These are phyloP conservation scores for Allophyes oxyacanthae DNA, from an alignment of 2,888 invertebrate species.

Conservation along the genomic window DNA sequence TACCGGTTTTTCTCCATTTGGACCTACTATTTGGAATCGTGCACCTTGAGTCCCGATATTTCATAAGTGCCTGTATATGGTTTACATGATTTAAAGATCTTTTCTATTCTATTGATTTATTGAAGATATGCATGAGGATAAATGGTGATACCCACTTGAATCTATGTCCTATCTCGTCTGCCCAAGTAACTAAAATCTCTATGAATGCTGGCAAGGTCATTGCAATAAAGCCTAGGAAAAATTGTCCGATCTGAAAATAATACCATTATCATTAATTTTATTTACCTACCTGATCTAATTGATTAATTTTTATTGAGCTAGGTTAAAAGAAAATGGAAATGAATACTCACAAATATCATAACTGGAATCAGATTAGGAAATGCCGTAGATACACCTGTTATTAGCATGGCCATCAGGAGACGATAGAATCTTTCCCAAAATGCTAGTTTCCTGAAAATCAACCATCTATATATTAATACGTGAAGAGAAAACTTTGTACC, in stretches of 20 bases:
- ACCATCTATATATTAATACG: too few species aligned
- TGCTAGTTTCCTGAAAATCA: conserved; percentile 61
- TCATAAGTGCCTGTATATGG: too few species aligned
- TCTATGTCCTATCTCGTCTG: conserved; percentile 39
- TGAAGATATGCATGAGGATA: too few species aligned
- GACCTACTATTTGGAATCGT: too few species aligned
- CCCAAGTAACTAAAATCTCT: conserved; percentile 70
- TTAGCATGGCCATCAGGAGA: conserved; percentile 58
- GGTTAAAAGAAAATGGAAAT: too few species aligned
- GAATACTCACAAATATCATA: conserved; percentile 73
- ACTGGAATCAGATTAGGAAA: conserved; percentile 68
- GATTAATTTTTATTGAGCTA: too few species aligned
- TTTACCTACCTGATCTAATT: too few species aligned
- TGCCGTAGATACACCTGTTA: conserved; percentile 62
- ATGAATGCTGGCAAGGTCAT: conserved; percentile 76
- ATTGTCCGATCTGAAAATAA: conserved; percentile 73
- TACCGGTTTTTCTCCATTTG: too few species aligned
- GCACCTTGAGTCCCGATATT: too few species aligned
- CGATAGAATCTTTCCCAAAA: conserved; percentile 70
- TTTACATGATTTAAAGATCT: too few species aligned
- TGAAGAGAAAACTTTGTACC: too few species aligned
- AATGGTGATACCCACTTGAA: conserved; percentile 32
- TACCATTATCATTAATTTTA: not conserved
- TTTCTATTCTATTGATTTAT: too few species aligned
- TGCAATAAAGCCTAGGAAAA: conserved; percentile 67